Conservation (phyloP, 2,113 vertebrate genomes). For the Clarias batrachus region DNA sequence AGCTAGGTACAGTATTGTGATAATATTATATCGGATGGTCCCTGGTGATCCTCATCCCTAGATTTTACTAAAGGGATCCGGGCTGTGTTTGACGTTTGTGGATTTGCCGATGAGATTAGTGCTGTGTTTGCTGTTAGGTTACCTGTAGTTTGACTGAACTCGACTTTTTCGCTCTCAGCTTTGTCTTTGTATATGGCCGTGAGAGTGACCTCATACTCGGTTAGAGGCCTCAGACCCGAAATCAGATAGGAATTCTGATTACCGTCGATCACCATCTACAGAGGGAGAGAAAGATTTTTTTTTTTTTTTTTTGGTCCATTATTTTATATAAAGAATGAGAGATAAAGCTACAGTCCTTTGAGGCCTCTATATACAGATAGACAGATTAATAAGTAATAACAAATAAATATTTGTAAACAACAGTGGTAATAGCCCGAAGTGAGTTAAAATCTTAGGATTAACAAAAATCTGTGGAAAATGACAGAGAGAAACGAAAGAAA, state of each 20-base stretch:
- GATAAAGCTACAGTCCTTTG: background rate
- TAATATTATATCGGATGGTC: too few relatives aligned
- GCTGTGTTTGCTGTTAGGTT: constrained; percentile 50
- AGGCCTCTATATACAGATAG: background rate
- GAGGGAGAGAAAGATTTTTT: constrained; percentile 7
- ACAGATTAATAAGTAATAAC: background rate
- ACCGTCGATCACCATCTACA: constrained; percentile 71
- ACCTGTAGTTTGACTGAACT: constrained; percentile 81
- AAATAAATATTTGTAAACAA: background rate
- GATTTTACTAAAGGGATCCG: background rate
- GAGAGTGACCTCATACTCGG: constrained; percentile 87
- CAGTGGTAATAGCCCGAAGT: background rate
- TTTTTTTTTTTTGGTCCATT: too few relatives aligned
- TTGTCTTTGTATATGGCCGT: constrained; percentile 82
- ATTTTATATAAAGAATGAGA: background rate
- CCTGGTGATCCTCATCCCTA: too few relatives aligned
- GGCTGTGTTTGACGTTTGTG: background rate
- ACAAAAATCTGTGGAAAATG: background rate
- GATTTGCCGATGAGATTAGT: background rate
- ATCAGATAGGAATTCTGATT: constrained; percentile 77
- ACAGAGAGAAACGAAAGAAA: background rate
- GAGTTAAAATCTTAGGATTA: background rate
- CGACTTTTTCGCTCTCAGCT: constrained; percentile 81
- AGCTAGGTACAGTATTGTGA: too few relatives aligned
- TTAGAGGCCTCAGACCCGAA: constrained; percentile 73